Base-by-base conservation (phyloP, 2,113 vertebrate genomes). In the Hiodon alosoides region DNA sequence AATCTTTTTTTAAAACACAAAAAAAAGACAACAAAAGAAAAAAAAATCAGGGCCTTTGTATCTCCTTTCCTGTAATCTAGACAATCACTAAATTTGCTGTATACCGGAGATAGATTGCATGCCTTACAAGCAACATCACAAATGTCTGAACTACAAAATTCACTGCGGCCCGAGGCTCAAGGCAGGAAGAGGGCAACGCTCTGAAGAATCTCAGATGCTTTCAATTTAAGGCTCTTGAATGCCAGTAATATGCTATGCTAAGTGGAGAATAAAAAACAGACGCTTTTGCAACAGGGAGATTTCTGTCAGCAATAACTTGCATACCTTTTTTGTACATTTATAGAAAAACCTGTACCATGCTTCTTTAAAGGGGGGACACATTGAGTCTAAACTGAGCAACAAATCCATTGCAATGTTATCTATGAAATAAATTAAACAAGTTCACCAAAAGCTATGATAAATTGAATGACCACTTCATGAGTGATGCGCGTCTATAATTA, bases 181-280 rank as follows among this genome's bases (percentile, higher is more conserved):
- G 61, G 55, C 69, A 72, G 6, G 11, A 67, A 78, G 65, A 70
- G 67, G 54, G 68, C 67, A 60, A 46, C 31, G n/a, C 68, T 71
- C 54, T 62, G 65, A n/a, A 47, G 61, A 47, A 67, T 47, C 60
- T 71, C 77, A 78, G 67, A 71, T 78, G 77, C 48, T 78, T 71
- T 6, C 68, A 74, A 71, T 78, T 78, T 75, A 4, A 47, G 16
- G 65, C 51, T 51, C 71, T 31, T 50, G 72, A 61, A 47, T 71
- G 16, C 57, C 53, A 66, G 13, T 54, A 61, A 67, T 66, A 71
- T 61, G 48, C 75, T 67, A 75, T 78, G n/a, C 16, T 13, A 52
- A 71, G 60, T 71, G 68, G 68, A 71, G 67, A 69, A 31, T 31
- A 31, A 68, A 70, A 74, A 3, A 72, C 46, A 70, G 60, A 70